Percentiles rank a stretch among this genome's conserved stretches.
These are phyloP conservation scores for Cavia aperea DNA, from an alignment of 2,113 vertebrate genomes.

Conservation along the genomic window DNA sequence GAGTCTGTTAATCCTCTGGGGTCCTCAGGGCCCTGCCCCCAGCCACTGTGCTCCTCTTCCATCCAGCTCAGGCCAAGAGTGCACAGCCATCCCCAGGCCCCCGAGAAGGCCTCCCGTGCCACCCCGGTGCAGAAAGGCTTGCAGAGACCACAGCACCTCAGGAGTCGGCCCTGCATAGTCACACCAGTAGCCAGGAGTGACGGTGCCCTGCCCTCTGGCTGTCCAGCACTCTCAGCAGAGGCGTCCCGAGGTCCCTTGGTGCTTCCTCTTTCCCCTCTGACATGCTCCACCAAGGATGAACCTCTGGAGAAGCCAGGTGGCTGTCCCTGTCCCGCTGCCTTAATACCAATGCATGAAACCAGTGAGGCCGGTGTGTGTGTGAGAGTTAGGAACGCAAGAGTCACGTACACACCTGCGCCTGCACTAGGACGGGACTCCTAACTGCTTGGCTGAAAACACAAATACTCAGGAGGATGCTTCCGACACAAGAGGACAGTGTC, in stretches of 20 bases:
- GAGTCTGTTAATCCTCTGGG: background rate
- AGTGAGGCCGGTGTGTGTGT: background rate
- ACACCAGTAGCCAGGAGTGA: background rate
- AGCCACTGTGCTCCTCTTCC: background rate
- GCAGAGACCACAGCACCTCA: background rate
- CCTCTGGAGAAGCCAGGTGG: background rate
- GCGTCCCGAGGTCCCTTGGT: background rate
- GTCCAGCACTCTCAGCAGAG: no score
- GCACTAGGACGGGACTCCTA: background rate
- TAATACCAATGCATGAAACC: accelerated
- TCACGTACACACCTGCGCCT: background rate
- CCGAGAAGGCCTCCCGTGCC: background rate
- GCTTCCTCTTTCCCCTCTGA: background rate
- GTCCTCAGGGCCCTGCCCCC: background rate
- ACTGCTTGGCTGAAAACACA: background rate
- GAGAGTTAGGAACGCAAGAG: background rate
- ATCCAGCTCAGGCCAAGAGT: background rate
- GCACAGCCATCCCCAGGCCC: background rate
- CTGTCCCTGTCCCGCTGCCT: background rate
- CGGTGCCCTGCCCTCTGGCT: background rate
- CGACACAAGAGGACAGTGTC: background rate
- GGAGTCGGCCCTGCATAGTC: background rate
- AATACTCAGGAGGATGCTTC: background rate
- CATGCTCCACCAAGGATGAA: background rate
- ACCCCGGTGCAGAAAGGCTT: background rate